Conservation (phyloP, 1,140 invertebrate species). For the Galleria mellonella region DNA sequence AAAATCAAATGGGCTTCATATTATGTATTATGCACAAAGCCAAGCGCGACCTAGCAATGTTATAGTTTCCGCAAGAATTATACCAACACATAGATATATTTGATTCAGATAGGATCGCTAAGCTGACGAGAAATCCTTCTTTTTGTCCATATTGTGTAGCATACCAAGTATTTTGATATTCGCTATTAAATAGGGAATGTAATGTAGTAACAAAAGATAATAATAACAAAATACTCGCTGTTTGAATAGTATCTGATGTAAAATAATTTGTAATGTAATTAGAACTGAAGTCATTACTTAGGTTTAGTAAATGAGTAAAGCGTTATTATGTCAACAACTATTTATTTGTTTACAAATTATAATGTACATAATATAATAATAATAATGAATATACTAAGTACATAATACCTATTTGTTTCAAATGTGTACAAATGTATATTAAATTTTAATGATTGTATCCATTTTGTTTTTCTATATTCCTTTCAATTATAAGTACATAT, state of each 20-base stretch:
- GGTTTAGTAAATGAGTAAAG: conserved; percentile 45
- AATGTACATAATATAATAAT: conserved; percentile 47
- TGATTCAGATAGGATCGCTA: no score
- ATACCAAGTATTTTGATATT: no score
- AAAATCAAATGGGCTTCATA: no score
- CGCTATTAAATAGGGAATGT: no score
- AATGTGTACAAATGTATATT: conserved; percentile 71
- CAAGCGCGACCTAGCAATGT: no score
- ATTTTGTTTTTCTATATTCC: conserved; percentile 25
- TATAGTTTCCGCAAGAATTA: no score
- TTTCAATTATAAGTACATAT: conserved; percentile 1
- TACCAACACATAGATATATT: no score
- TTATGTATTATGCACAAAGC: no score
- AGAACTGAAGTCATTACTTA: conserved; percentile 38
- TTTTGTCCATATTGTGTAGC: no score
- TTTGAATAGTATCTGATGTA: conserved; percentile 35
- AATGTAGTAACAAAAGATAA: conserved; percentile 5
- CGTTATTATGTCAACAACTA: conserved; percentile 50
- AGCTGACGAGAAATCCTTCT: no score
- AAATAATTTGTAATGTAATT: conserved; percentile 20
- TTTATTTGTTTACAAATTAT: conserved; percentile 53
- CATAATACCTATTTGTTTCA: conserved; percentile 51
- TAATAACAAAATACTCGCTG: conserved; percentile 54
- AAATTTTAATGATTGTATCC: conserved; percentile 36
- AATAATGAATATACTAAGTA: conserved; percentile 40